Evolutionary conservation across 2,797 vertebrate genomes (phyloP).

Genomic region (Eulemur coronatus): DNA sequence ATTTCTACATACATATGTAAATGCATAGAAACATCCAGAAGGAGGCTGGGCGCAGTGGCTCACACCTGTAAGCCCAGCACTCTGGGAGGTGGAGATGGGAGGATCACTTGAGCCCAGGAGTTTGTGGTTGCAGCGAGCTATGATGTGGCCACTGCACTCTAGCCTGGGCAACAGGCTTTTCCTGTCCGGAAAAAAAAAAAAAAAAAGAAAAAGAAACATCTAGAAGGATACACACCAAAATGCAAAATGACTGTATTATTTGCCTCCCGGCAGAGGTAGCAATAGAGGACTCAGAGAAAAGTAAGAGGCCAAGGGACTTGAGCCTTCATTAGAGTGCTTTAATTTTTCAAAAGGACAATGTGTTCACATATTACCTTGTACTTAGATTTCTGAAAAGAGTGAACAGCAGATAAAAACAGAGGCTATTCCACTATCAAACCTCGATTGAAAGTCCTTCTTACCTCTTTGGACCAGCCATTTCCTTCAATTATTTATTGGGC

Average conservation of each 20-base stretch:
- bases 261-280: not conserved
- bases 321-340: not conserved
- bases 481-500: slow-evolving; percentile 11
- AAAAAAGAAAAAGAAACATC: not conserved
- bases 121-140: not conserved
- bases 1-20: not conserved
- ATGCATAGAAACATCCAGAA: not conserved
- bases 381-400: not conserved
- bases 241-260: not conserved
- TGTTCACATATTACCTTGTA: not conserved
- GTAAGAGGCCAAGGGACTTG: not conserved
- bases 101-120: not conserved
- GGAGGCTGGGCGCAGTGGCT: not conserved
- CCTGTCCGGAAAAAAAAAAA: not conserved
- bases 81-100: not conserved
- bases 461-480: not conserved
- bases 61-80: not conserved
- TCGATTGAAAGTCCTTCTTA: not conserved
- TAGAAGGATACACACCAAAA: not conserved
- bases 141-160: too few relatives aligned
- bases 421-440: not conserved
- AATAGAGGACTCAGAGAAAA: too few relatives aligned
- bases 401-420: not conserved
- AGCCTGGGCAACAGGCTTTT: too few relatives aligned
- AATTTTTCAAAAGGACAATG: not conserved